phyloP scores from a whole-genome alignment of 2,113 vertebrate genomes.

The Cettia cetti region DNA sequence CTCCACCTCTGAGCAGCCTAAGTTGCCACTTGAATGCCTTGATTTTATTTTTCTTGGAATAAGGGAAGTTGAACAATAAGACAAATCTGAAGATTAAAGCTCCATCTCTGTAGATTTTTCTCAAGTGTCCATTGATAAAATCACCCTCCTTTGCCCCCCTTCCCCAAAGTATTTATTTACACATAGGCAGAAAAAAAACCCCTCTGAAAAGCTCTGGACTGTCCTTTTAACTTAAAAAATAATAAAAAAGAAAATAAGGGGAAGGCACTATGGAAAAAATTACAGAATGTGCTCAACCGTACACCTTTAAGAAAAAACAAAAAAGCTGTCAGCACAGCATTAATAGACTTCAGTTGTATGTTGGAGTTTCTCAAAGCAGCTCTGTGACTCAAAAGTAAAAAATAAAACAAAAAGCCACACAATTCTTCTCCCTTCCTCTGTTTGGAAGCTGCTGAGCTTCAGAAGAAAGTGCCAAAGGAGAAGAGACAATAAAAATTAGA shows the following conservation, averaged over 20 bases:
- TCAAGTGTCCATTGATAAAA: conserved; percentile 33
- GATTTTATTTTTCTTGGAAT: conserved; percentile 12
- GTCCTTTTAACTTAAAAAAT: conserved; percentile 70
- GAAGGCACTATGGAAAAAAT: conserved; percentile 77
- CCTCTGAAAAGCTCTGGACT: conserved; percentile 70
- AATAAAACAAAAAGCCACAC: neutral
- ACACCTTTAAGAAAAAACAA: conserved; percentile 57
- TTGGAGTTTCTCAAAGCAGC: conserved; percentile 47
- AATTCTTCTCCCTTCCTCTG: conserved; percentile 18
- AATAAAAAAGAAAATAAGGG: conserved; percentile 61
- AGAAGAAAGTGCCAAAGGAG: conserved; percentile 53
- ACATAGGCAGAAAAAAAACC: conserved; percentile 44
- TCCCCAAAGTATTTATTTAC: conserved; percentile 65
- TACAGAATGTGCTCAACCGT: conserved; percentile 65
- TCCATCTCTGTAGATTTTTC: conserved; percentile 48
- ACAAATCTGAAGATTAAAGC: conserved; percentile 56
- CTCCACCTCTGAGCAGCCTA: conserved; percentile 5
- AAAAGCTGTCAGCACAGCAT: conserved; percentile 46
- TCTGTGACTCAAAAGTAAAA: neutral
- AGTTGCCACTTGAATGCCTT: conserved; percentile 22
- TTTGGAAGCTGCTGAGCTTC: conserved; percentile 39
- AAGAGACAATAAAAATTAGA: conserved; percentile 53
- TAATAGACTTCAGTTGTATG: conserved; percentile 32
- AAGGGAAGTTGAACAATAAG: conserved; percentile 54
- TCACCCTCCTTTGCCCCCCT: conserved; percentile 1